Percentiles rank a stretch among this genome's conserved stretches.
phyloP scores from a whole-genome alignment of 2,797 vertebrate genomes.

The Paedocypris micromegethes region DNA sequence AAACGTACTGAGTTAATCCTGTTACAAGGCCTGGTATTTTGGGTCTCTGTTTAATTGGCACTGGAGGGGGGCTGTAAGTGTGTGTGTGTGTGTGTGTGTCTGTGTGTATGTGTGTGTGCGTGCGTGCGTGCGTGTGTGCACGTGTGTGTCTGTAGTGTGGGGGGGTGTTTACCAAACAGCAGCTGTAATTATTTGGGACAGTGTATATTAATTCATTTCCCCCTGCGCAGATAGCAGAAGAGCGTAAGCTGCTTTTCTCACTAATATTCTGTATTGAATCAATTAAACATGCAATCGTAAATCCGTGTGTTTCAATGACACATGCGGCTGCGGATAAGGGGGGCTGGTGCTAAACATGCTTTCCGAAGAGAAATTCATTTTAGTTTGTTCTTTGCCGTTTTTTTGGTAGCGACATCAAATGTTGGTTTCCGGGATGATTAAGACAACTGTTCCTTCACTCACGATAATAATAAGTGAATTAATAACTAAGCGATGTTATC shows the following conservation, averaged over 20 bases:
- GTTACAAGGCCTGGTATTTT: conserved; percentile 60
- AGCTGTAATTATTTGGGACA: conserved; percentile 53
- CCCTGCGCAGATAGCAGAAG: conserved; percentile 40
- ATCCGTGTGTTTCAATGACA: conserved; percentile 47
- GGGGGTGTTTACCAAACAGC: conserved; percentile 36
- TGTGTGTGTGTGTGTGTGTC: no score
- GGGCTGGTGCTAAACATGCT: conserved; percentile 24
- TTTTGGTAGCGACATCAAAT: conserved; percentile 10
- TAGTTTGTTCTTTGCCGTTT: conserved; percentile 8
- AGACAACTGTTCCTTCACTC: no score
- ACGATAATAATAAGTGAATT: no score
- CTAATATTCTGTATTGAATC: conserved; percentile 54
- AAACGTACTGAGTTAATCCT: conserved; percentile 65
- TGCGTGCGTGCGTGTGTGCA: no score
- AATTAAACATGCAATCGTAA: conserved; percentile 57
- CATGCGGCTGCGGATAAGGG: conserved; percentile 43
- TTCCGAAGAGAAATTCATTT: conserved; percentile 19
- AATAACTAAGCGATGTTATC: no score
- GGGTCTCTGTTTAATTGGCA: conserved; percentile 52
- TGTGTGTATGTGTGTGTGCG: no score
- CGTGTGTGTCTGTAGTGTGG: not conserved
- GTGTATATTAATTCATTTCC: conserved; percentile 44
- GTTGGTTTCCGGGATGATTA: conserved; percentile 1
- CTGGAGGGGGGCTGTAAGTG: conserved; percentile 17
- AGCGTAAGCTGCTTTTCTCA: conserved; percentile 44